These are phyloP conservation scores for Meliscaeva auricollis DNA, from an alignment of 2,888 invertebrate species.

Conservation along the genomic window DNA sequence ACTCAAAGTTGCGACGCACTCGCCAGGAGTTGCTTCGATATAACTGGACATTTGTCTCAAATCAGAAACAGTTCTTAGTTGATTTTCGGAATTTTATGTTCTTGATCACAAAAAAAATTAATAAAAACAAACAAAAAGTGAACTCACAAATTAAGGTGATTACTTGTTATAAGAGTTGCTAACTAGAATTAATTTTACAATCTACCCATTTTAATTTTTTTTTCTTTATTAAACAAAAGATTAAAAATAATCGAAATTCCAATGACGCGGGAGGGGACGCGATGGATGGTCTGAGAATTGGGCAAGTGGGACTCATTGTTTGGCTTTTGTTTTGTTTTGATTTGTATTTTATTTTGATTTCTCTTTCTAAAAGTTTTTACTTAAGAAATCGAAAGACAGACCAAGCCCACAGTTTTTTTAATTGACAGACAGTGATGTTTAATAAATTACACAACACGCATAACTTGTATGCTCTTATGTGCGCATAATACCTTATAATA, in stretches of 20 bases:
- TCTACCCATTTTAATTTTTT: background rate
- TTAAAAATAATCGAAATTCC: constrained; percentile 6
- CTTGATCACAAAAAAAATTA: background rate
- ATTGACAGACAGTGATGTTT: too few relatives aligned
- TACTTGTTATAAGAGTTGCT: background rate
- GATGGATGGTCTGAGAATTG: background rate
- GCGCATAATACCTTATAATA: too few relatives aligned
- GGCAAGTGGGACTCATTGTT: background rate
- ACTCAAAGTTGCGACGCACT: background rate
- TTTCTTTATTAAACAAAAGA: constrained; percentile 9
- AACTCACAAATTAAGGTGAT: background rate
- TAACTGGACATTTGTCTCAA: constrained; percentile 1
- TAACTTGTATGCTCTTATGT: too few relatives aligned
- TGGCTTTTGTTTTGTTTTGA: background rate
- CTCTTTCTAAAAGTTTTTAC: constrained; percentile 2
- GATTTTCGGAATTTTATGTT: background rate
- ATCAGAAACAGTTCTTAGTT: background rate
- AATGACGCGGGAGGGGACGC: background rate
- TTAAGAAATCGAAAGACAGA: too few relatives aligned
- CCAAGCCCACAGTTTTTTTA: too few relatives aligned
- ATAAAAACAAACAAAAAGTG: background rate
- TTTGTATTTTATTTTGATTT: constrained; percentile 13
- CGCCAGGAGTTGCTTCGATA: background rate
- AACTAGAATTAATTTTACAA: background rate
- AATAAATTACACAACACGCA: too few relatives aligned